Conservation (phyloP, 2,797 vertebrate species). For the Amblyraja radiata region DNA sequence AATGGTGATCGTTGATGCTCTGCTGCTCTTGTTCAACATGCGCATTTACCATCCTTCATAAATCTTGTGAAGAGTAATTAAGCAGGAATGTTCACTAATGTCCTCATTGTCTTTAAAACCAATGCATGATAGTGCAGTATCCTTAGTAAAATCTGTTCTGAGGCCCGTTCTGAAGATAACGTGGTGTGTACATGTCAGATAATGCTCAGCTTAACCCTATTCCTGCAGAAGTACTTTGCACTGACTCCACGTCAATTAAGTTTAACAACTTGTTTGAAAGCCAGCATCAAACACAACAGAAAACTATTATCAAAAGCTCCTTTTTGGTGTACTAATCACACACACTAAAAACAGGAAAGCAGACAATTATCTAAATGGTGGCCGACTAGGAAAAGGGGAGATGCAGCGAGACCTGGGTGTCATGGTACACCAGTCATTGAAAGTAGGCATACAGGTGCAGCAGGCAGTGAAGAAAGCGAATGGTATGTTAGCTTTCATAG, state of each 20-base stretch:
- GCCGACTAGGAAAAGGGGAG: too few species aligned
- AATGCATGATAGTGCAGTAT: not conserved
- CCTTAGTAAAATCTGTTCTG: not conserved
- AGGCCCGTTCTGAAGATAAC: not conserved
- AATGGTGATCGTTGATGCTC: not conserved
- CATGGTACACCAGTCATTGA: too few species aligned
- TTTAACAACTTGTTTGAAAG: not conserved
- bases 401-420: too few species aligned
- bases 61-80: not conserved
- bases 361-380: too few species aligned
- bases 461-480: too few species aligned
- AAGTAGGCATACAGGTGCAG: too few species aligned
- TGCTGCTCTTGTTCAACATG: not conserved
- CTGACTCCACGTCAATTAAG: not conserved
- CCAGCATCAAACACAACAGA: not conserved
- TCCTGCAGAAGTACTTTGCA: not conserved
- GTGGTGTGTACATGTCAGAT: not conserved
- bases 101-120: not conserved
- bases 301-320: not conserved
- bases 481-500: too few species aligned
- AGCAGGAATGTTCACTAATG: not conserved
- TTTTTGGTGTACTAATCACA: not conserved
- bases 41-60: not conserved
- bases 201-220: not conserved
- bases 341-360: too few species aligned